A percentile compares a stretch with the other conserved stretches of the same genome.
phyloP scores from a whole-genome alignment of 2,113 vertebrate genomes.

The Australoheros scitulus region DNA sequence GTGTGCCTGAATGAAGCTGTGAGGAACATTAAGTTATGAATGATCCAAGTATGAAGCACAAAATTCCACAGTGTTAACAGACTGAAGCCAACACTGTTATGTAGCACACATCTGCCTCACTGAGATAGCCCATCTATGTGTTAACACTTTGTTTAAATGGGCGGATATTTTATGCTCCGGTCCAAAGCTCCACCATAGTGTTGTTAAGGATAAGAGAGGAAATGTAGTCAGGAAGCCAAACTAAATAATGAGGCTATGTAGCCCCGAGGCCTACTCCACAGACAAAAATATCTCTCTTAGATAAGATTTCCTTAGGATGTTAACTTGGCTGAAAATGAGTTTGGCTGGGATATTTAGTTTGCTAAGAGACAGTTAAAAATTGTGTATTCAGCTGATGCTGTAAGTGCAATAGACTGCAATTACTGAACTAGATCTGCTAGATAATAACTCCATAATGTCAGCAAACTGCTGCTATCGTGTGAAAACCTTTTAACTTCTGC shows the following conservation, averaged over 20 bases:
- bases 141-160: conserved; percentile 76
- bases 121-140: conserved; percentile 67
- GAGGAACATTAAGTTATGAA: neutral
- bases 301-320: conserved; percentile 73
- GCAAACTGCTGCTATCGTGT: conserved; percentile 20
- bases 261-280: conserved; percentile 56
- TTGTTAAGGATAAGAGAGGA: conserved; percentile 71
- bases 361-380: conserved; percentile 52
- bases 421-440: conserved; percentile 37
- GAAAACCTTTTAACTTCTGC: neutral
- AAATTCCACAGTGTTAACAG: neutral
- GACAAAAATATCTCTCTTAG: conserved; percentile 69
- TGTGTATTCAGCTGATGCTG: conserved; percentile 49
- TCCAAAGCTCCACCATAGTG: conserved; percentile 59
- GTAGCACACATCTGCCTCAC: conserved; percentile 54
- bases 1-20: neutral
- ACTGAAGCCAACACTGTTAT: neutral
- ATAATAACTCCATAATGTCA: conserved; percentile 30
- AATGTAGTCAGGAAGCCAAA: conserved; percentile 74
- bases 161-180: conserved; percentile 73
- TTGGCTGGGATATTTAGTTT: conserved; percentile 69
- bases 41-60: neutral
- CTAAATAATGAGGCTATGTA: conserved; percentile 72
- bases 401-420: conserved; percentile 38
- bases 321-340: conserved; percentile 68